phyloP scores from a whole-genome alignment of 2,888 invertebrate genomes.

The Plagiodera versicolora region DNA sequence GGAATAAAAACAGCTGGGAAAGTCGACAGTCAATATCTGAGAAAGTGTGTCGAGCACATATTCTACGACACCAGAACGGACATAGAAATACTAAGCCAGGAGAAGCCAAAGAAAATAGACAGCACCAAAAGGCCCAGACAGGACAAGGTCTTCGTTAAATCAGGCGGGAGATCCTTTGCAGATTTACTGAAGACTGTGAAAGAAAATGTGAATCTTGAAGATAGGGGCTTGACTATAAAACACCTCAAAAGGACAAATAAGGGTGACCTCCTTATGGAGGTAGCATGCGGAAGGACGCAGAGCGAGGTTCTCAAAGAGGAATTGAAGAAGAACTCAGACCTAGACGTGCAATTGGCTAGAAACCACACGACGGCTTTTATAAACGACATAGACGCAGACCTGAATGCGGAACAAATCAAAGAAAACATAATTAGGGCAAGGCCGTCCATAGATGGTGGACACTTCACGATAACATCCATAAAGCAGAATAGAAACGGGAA shows the following conservation, averaged over 20 bases:
- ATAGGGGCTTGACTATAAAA: slow-evolving; percentile 2
- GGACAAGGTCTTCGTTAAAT: not conserved
- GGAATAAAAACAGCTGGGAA: not conserved
- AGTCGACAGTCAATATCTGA: not conserved
- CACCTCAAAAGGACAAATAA: slow-evolving; percentile 5
- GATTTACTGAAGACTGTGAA: not conserved
- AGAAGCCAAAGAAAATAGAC: not conserved
- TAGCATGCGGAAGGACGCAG: slow-evolving; percentile 4
- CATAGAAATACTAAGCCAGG: not conserved
- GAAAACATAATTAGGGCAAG: not conserved
- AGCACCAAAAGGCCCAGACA: not conserved
- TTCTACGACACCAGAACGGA: not conserved
- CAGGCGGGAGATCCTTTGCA: not conserved
- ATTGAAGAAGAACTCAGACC: not conserved
- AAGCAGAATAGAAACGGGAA: not conserved
- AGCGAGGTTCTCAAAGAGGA: slow-evolving; percentile 4
- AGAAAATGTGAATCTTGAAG: not conserved
- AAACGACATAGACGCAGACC: slow-evolving; percentile 3
- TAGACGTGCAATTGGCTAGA: not conserved
- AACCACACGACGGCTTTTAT: not conserved
- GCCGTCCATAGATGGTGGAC: not conserved
- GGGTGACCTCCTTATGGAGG: slow-evolving; percentile 9
- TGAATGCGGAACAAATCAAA: not conserved
- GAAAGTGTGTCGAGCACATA: not conserved
- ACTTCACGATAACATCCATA: not conserved